phyloP scores from a whole-genome alignment of 2,888 invertebrate species.

The Rhagonycha lutea region DNA sequence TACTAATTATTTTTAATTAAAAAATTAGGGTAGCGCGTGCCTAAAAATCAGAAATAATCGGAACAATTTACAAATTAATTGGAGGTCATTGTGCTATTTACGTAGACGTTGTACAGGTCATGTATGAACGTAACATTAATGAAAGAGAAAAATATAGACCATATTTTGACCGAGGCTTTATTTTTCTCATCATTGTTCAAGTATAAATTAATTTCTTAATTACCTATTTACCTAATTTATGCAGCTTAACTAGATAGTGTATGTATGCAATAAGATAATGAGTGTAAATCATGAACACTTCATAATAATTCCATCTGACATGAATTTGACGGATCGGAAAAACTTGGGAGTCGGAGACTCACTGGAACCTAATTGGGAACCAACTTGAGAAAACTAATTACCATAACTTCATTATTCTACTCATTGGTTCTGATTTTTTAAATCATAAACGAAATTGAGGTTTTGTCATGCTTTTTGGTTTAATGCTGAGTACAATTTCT shows the following conservation, averaged over 20 bases:
- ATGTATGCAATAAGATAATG: neutral
- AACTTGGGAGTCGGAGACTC: neutral
- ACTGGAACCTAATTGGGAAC: neutral
- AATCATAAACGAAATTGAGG: neutral
- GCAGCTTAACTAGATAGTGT: neutral
- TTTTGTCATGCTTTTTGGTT: neutral
- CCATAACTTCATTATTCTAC: neutral
- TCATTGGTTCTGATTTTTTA: neutral
- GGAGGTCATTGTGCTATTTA: neutral
- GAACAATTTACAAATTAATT: neutral
- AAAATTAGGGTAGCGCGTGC: neutral
- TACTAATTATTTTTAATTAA: neutral
- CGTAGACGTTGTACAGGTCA: neutral
- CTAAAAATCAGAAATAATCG: neutral
- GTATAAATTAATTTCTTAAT: neutral
- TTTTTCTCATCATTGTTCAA: neutral
- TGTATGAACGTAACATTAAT: neutral
- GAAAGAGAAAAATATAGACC: neutral
- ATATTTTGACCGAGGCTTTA: neutral
- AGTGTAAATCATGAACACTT: neutral
- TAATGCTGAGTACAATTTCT: neutral
- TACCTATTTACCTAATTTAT: neutral
- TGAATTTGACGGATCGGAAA: neutral
- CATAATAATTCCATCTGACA: neutral
- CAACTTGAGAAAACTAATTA: neutral